Conservation (phyloP, 2,888 invertebrate species). For the Callimorpha dominula region DNA sequence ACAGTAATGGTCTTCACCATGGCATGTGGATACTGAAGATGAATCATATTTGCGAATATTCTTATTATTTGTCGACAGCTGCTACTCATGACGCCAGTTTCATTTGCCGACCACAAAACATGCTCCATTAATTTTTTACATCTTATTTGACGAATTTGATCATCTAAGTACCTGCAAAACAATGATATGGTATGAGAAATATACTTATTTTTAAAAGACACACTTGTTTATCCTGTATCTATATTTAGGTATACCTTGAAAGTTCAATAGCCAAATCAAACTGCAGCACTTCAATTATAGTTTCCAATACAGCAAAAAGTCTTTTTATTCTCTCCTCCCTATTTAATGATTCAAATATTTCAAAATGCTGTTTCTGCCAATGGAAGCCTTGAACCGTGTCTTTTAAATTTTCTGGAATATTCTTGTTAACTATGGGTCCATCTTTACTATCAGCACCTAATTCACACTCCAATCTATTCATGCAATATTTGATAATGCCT, state of each 20-base stretch:
- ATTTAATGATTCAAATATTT: constrained; percentile 73
- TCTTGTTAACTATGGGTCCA: constrained; percentile 69
- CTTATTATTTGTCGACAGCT: constrained; percentile 72
- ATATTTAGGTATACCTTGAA: constrained; percentile 66
- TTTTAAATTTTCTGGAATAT: constrained; percentile 71
- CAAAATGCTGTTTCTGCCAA: constrained; percentile 77
- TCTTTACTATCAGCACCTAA: constrained; percentile 68
- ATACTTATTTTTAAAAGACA: not conserved
- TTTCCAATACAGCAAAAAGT: constrained; percentile 80
- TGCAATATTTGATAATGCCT: constrained; percentile 76
- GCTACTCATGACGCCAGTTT: constrained; percentile 67
- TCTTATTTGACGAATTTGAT: constrained; percentile 65
- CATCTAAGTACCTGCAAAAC: constrained; percentile 67
- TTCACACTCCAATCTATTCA: constrained; percentile 77
- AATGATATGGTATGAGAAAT: not conserved
- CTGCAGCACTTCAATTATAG: constrained; percentile 84
- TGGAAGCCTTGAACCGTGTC: constrained; percentile 70
- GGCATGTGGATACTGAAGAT: constrained; percentile 71
- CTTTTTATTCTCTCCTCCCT: constrained; percentile 80
- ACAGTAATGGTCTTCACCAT: constrained; percentile 72
- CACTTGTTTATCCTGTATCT: not conserved
- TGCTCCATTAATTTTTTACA: constrained; percentile 74
- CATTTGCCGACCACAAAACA: constrained; percentile 71
- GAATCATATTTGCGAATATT: constrained; percentile 71
- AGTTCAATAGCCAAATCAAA: constrained; percentile 86